Evolutionary conservation across 2,797 vertebrate species (phyloP), one percentile per base, ranked within the genome.

Genomic region (Carcharodon carcharias): DNA sequence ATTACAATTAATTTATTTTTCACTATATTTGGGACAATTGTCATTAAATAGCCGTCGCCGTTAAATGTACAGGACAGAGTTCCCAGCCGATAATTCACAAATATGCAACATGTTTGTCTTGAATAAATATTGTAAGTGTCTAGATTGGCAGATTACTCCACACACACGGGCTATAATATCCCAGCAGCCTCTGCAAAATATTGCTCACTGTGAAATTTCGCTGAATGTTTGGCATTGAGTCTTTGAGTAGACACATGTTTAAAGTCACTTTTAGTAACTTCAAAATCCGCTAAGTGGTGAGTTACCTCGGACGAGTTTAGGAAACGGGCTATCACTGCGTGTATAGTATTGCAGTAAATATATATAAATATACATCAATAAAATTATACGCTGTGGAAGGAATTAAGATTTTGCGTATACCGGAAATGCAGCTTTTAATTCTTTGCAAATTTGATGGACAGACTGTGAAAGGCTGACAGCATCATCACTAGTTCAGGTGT

Each of bases 401-500:
- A 45, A 94, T 50, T 69, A 5, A 89, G 26, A 23, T 2, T 1
- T 85, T 85, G 35, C 77, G 31, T 23, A 21, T 61, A 63, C 58
- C 7, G 21, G 18, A 35, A 71, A 45, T 56, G 16, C 45, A 73
- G 45, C 45, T 56, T 40, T 95, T 31, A 77, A 73, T 77, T 56
- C 26, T 26, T 73, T 35, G 54, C 69, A 7, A 31, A 18, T 73
- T n/a, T 35, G 50, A 35, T 5, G 3, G 45, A 40, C 65, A 56
- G 28, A 3, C 50, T 35, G 28, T n/a, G 58, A 61, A 35, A 91
- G 31, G 88, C 54, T 71, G 21, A 4, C 45, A 95, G n/a, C 63
- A 26, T 31, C 40, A 45, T 94, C 65, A 28, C 21, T 67, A 21
- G n/a, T 28, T 97, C 97, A 96, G 73, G 96, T 97, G 96, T 97